A percentile compares a stretch with the other conserved stretches of the same genome.
Evolutionary conservation across 2,888 invertebrate species (phyloP).

Genomic region (Eupithecia dodoneata): DNA sequence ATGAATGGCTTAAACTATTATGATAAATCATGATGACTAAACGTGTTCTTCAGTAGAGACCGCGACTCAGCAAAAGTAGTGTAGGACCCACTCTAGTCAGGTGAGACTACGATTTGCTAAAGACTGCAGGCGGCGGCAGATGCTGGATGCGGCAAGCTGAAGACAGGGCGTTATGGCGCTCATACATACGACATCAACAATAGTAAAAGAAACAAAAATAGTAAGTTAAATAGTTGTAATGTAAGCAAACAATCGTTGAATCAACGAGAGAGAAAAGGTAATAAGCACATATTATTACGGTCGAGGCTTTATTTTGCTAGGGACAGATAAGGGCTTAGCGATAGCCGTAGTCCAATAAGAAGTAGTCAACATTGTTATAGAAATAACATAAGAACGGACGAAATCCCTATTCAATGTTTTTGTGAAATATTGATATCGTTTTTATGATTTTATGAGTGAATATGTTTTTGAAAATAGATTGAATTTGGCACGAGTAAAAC

Average conservation of each 20-base stretch:
- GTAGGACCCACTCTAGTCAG: no score
- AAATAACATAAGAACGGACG: conserved; percentile 15
- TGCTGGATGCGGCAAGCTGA: no score
- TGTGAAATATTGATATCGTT: not conserved
- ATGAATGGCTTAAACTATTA: no score
- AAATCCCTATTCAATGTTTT: conserved; percentile 8
- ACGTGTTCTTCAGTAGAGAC: no score
- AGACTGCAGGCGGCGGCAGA: no score
- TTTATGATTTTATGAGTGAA: not conserved
- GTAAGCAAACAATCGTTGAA: conserved; percentile 4
- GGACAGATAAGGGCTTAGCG: conserved; percentile 33
- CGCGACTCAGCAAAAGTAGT: no score
- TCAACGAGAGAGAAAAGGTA: conserved; percentile 20
- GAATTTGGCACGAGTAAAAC: not conserved
- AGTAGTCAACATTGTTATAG: conserved; percentile 17
- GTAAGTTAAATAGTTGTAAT: not conserved
- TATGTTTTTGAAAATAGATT: not conserved
- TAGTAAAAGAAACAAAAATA: not conserved
- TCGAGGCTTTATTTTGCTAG: conserved; percentile 26
- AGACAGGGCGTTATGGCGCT: no score
- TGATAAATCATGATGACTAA: no score
- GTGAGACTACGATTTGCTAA: no score
- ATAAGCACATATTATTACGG: conserved; percentile 30
- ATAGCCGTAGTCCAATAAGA: conserved; percentile 18
- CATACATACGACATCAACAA: not conserved